phyloP scores from a whole-genome alignment of 1,140 invertebrate species.

The Ceratoteleas bidentatus region DNA sequence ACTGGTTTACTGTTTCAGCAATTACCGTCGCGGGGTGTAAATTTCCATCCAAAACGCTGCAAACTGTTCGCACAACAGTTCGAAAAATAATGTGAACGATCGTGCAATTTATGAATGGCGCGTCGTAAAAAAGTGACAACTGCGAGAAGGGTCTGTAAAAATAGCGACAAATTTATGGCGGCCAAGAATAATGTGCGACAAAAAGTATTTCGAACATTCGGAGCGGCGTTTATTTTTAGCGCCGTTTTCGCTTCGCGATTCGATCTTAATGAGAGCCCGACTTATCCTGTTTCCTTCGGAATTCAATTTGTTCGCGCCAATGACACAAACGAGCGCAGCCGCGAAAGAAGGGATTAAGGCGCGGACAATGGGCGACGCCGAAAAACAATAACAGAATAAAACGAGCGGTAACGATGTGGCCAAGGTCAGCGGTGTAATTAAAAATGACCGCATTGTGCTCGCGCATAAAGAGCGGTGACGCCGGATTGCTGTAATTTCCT shows the following conservation, averaged over 20 bases:
- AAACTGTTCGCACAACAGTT: neutral
- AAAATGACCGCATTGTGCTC: constrained; percentile 18
- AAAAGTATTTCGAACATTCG: constrained; percentile 15
- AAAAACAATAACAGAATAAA: neutral
- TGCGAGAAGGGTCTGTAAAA: constrained; percentile 24
- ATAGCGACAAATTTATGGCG: constrained; percentile 7
- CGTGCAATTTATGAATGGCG: constrained; percentile 5
- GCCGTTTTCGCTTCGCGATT: neutral
- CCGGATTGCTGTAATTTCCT: constrained; percentile 16
- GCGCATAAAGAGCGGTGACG: neutral
- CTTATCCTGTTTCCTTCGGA: neutral
- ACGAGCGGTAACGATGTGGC: neutral
- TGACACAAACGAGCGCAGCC: neutral
- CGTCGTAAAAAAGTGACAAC: constrained; percentile 21
- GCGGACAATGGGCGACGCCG: neutral
- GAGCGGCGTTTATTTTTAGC: constrained; percentile 8
- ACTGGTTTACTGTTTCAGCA: neutral
- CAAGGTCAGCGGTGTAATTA: constrained; percentile 7
- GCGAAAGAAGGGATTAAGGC: neutral
- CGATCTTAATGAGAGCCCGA: constrained; percentile 2
- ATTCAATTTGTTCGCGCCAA: constrained; percentile 6
- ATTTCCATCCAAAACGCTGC: neutral
- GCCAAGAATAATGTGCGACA: constrained; percentile 2
- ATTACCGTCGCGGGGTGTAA: neutral
- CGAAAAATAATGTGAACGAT: neutral